A percentile compares a stretch with the other conserved stretches of the same genome.
These are phyloP conservation scores for Spicauda simplicius DNA, from an alignment of 2,888 invertebrate genomes.

Conservation along the genomic window DNA sequence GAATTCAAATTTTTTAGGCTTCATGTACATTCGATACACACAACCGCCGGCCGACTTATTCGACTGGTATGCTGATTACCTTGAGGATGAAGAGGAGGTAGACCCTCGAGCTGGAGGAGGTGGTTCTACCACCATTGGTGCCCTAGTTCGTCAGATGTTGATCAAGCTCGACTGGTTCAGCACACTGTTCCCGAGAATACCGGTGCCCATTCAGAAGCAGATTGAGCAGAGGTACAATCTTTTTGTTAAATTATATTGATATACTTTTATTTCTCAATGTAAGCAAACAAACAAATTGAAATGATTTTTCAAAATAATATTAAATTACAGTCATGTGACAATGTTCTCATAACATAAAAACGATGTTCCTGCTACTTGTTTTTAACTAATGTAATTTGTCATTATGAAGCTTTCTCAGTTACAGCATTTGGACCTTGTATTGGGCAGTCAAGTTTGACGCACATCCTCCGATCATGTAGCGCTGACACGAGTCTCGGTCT, in stretches of 20 bases:
- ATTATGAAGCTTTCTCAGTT: slow-evolving; percentile 34
- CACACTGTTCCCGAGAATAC: slow-evolving; percentile 98
- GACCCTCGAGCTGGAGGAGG: slow-evolving; percentile 99
- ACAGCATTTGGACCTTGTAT: slow-evolving; percentile 27
- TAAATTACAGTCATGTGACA: too few species aligned
- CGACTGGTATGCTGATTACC: slow-evolving; percentile 98
- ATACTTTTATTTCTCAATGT: too few species aligned
- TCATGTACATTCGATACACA: slow-evolving; percentile 95
- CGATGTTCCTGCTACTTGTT: neutral
- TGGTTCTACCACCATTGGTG: slow-evolving; percentile 95
- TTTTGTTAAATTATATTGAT: neutral
- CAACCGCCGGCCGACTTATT: slow-evolving; percentile 98
- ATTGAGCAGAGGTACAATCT: slow-evolving; percentile 88
- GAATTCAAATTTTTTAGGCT: slow-evolving; percentile 73
- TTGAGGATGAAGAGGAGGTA: slow-evolving; percentile 98
- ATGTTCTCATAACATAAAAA: neutral
- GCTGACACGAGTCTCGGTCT: slow-evolving; percentile 18
- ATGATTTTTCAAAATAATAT: too few species aligned
- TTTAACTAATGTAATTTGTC: slow-evolving; percentile 19
- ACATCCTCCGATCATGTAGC: slow-evolving; percentile 19
- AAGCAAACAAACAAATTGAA: too few species aligned
- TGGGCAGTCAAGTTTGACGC: slow-evolving; percentile 26
- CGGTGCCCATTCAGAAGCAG: slow-evolving; percentile 98
- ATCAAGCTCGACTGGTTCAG: slow-evolving; percentile 99
- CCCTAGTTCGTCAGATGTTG: slow-evolving; percentile 95